Evolutionary conservation across 2,888 invertebrate genomes (phyloP).

Genomic region (Adelognathus sp.): DNA sequence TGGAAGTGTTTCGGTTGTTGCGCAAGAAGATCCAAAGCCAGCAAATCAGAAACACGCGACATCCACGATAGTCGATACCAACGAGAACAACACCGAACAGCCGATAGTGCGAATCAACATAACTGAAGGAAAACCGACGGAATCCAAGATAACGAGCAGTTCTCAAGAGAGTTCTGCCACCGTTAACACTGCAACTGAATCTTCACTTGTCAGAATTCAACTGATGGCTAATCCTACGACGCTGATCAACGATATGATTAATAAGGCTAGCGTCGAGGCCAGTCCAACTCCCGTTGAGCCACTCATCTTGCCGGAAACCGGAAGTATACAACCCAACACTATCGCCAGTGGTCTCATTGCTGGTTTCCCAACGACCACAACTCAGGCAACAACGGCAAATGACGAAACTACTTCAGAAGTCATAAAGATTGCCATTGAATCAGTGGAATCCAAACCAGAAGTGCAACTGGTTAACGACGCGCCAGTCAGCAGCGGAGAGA

Average conservation of each 20-base stretch:
- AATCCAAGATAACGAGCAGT: conserved; percentile 38
- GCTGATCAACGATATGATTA: conserved; percentile 68
- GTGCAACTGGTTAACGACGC: conserved; percentile 14
- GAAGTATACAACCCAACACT: conserved; percentile 50
- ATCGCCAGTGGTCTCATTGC: conserved; percentile 74
- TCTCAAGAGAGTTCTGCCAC: conserved; percentile 35
- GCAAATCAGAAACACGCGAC: conserved; percentile 10
- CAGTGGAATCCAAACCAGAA: conserved; percentile 19
- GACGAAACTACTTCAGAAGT: not conserved
- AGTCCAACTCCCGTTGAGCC: conserved; percentile 43
- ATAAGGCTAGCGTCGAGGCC: conserved; percentile 49
- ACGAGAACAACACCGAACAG: conserved; percentile 58
- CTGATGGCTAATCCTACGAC: conserved; percentile 66
- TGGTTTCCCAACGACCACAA: conserved; percentile 66
- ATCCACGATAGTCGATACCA: not conserved
- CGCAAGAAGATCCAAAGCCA: not conserved
- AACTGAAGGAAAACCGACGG: conserved; percentile 56
- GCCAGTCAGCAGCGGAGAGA: conserved; percentile 6
- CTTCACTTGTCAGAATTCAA: conserved; percentile 70
- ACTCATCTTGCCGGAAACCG: conserved; percentile 62
- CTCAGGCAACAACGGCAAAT: conserved; percentile 24
- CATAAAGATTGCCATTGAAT: not conserved
- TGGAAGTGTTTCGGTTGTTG: not conserved
- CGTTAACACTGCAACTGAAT: conserved; percentile 58
- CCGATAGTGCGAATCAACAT: conserved; percentile 69